Conservation (phyloP, 2,113 vertebrate genomes). For the Phyllostomus hastatus region DNA sequence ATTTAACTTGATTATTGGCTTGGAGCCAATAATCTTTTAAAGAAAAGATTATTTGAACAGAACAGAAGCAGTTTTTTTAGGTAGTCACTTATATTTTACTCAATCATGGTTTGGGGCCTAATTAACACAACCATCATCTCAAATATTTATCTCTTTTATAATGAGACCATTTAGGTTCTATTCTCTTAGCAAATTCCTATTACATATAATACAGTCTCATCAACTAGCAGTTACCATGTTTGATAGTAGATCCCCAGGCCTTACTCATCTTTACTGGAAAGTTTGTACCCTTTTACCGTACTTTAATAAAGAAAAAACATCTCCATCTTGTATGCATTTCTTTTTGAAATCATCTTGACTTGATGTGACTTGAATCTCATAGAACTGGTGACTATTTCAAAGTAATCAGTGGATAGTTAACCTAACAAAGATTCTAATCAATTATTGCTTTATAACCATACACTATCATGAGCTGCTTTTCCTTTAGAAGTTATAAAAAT, state of each 20-base stretch:
- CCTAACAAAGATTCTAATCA: not conserved
- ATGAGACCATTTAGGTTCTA: not conserved
- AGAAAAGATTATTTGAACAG: not conserved
- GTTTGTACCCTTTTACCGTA: not conserved
- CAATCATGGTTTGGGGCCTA: not conserved
- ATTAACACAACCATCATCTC: not conserved
- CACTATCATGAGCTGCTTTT: not conserved
- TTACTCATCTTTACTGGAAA: not conserved
- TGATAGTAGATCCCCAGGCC: not conserved
- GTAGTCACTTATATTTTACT: not conserved
- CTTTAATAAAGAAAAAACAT: not conserved
- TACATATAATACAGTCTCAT: not conserved
- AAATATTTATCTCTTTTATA: not conserved
- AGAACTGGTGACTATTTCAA: not conserved
- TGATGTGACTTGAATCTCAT: not conserved
- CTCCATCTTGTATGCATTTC: conserved; percentile 16
- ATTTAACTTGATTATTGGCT: too few relatives aligned
- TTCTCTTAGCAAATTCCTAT: not conserved
- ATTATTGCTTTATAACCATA: not conserved
- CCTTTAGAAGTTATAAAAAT: not conserved
- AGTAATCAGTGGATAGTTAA: not conserved
- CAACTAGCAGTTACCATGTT: not conserved
- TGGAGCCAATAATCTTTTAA: too few relatives aligned
- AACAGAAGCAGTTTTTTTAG: not conserved
- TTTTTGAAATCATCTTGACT: conserved; percentile 8